A percentile compares a stretch with the other conserved stretches of the same genome.
Evolutionary conservation across 2,888 invertebrate genomes (phyloP).

Genomic region (Acrobasis repandana): DNA sequence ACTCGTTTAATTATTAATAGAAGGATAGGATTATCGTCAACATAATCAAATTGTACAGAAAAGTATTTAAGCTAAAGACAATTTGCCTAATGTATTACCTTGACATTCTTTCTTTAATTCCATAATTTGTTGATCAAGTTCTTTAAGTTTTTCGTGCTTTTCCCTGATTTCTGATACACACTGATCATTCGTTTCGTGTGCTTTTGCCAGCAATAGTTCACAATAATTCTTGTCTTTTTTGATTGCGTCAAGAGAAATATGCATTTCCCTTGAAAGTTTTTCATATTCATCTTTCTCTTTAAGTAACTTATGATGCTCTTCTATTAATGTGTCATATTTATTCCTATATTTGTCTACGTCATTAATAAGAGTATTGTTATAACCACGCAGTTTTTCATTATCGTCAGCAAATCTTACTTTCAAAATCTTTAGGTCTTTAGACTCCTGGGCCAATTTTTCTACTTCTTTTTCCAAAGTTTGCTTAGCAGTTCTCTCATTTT

Average conservation of each 20-base stretch:
- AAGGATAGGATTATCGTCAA: too few species aligned
- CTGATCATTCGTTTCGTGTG: background rate
- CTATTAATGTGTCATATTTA: conserved; percentile 17
- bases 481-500: conserved; percentile 23
- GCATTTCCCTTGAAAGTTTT: conserved; percentile 23
- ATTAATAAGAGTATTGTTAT: background rate
- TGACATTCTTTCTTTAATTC: conserved; percentile 36
- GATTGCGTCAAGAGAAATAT: conserved; percentile 14
- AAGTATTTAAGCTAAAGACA: too few species aligned
- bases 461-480: conserved; percentile 25
- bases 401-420: conserved; percentile 1
- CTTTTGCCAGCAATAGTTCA: background rate
- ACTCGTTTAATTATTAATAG: too few species aligned
- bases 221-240: conserved; percentile 33
- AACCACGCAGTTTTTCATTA: conserved; percentile 5
- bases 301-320: conserved; percentile 24
- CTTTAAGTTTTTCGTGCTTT: conserved; percentile 28
- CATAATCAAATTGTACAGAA: too few species aligned
- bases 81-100: background rate
- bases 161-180: conserved; percentile 32
- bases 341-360: background rate
- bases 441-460: conserved; percentile 28
- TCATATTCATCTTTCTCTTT: conserved; percentile 34
- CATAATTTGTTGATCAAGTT: conserved; percentile 35
- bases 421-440: background rate